Evolutionary conservation across 1,140 invertebrate genomes (phyloP).

Genomic region (Thrips palmi): DNA sequence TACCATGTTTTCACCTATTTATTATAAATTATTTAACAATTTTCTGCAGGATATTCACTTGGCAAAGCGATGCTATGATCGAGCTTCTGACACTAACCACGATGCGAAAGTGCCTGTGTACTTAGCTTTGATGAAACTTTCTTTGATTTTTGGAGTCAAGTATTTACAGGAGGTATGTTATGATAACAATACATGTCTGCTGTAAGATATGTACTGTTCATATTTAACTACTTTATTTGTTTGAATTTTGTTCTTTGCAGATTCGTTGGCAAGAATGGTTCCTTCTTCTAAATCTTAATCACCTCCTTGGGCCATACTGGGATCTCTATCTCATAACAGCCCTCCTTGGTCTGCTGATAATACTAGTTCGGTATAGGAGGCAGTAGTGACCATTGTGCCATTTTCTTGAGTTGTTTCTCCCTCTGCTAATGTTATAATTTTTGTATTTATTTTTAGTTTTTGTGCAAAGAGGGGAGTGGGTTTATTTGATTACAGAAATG

Average conservation of each 20-base stretch:
- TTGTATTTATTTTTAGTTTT: too few species aligned
- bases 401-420: too few species aligned
- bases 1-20: not conserved
- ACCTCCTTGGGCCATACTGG: conserved; percentile 71
- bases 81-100: conserved; percentile 81
- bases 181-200: not conserved
- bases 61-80: conserved; percentile 87
- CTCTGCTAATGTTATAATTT: too few species aligned
- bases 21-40: conserved; percentile 4
- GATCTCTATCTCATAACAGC: conserved; percentile 80
- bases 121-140: conserved; percentile 78
- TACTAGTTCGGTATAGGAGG: too few species aligned
- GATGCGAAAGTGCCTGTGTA: conserved; percentile 92
- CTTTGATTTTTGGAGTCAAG: conserved; percentile 53
- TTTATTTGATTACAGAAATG: too few species aligned
- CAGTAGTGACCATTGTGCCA: too few species aligned
- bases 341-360: conserved; percentile 60
- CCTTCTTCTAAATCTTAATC: conserved; percentile 42
- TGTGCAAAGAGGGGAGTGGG: too few species aligned
- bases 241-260: conserved; percentile 26
- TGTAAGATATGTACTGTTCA: conserved; percentile 4
- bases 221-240: conserved; percentile 5
- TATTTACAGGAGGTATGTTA: conserved; percentile 47
- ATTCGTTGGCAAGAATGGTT: conserved; percentile 33
- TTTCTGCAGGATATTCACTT: conserved; percentile 51